Conservation (phyloP, 2,797 vertebrate genomes). For the Allenopithecus nigroviridis region DNA sequence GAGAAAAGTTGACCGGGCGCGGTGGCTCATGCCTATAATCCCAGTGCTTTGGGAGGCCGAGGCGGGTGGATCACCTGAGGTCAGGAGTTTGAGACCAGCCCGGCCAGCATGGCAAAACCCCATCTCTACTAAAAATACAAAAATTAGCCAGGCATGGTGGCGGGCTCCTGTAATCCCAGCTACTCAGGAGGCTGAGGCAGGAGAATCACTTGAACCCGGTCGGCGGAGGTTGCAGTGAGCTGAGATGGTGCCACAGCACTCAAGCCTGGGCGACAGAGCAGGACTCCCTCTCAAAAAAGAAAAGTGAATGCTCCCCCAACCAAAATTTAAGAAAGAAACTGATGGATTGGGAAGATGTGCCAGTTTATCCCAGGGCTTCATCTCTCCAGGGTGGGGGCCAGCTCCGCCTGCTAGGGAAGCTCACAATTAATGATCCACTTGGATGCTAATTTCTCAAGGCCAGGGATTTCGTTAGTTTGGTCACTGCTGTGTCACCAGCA, state of each 20-base stretch:
- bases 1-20: background rate
- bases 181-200: background rate
- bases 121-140: background rate
- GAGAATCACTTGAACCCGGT: background rate
- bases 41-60: background rate
- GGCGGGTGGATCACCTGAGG: background rate
- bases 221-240: background rate
- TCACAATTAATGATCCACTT: background rate
- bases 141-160: background rate
- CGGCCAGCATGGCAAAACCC: background rate
- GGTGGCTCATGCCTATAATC: background rate
- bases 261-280: background rate
- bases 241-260: background rate
- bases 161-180: accelerated
- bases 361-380: background rate
- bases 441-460: background rate
- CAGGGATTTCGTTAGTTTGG: background rate
- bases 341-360: background rate
- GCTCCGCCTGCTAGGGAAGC: background rate
- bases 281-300: background rate
- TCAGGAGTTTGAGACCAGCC: background rate
- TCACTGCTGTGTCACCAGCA: background rate
- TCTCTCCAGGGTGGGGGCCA: background rate
- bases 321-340: background rate
- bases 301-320: background rate